Evolutionary conservation across 2,113 vertebrate genomes (phyloP).

Genomic region (Dicrurus megarhynchus): DNA sequence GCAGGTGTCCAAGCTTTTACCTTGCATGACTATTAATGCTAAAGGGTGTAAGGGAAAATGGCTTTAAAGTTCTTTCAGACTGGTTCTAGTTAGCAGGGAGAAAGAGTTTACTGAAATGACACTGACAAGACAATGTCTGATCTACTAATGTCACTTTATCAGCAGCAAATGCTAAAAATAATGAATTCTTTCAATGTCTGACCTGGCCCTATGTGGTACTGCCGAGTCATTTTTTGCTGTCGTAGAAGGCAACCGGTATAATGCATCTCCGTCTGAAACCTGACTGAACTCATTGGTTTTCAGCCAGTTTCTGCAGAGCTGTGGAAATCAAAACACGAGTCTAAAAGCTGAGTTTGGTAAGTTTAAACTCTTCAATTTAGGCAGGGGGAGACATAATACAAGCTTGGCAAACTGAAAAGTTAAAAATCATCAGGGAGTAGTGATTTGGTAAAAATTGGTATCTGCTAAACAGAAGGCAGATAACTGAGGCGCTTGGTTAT

Average conservation of each 20-base stretch:
- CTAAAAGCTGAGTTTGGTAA: background rate
- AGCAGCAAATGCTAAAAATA: background rate
- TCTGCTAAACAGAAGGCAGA: background rate
- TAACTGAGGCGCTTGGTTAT: background rate
- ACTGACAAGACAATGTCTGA: background rate
- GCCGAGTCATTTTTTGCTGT: background rate
- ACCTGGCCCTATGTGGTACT: background rate
- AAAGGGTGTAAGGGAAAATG: background rate
- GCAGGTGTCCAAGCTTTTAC: background rate
- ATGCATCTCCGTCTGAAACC: background rate
- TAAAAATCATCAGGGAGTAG: background rate
- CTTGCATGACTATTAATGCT: background rate
- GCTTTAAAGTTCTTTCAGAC: background rate
- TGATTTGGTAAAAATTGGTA: background rate
- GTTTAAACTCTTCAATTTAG: background rate
- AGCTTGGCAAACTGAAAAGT: background rate
- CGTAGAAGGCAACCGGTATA: background rate
- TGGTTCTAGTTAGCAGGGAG: background rate
- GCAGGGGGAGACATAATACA: accelerated
- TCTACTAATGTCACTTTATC: background rate
- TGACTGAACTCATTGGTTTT: background rate
- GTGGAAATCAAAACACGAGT: background rate
- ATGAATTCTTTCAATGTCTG: background rate
- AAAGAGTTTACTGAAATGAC: background rate
- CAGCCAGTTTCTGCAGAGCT: background rate